Evolutionary conservation across 37 sponge, comb jelly and placozoan genomes (phyloP).

Genomic region (Eunapius fragilis): DNA sequence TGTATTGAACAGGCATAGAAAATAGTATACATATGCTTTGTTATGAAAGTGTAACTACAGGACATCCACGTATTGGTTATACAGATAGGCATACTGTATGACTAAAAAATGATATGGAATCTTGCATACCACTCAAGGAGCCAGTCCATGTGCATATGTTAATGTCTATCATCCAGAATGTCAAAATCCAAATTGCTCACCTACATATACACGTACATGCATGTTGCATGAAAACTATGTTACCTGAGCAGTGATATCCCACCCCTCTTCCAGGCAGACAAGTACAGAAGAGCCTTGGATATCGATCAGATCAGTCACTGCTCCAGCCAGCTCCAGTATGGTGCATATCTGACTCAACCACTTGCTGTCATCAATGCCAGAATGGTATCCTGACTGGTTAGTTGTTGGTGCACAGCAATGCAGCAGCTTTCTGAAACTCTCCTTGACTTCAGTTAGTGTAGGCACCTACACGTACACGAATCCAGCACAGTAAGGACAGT

Average conservation of each 20-base stretch:
- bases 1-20: neutral
- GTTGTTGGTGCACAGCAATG: constrained; percentile 72
- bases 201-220: neutral
- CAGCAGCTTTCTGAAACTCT: constrained; percentile 83
- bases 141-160: too few species aligned
- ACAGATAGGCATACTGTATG: too few species aligned
- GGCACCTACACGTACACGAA: too few species aligned
- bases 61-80: too few species aligned
- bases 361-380: constrained; percentile 70
- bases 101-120: too few species aligned
- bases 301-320: constrained; percentile 89
- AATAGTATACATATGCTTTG: neutral
- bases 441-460: constrained; percentile 26
- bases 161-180: neutral
- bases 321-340: constrained; percentile 83
- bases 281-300: constrained; percentile 89
- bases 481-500: too few species aligned
- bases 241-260: constrained; percentile 86
- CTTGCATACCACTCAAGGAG: too few species aligned
- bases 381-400: constrained; percentile 31
- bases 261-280: constrained; percentile 91
- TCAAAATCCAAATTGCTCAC: neutral
- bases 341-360: constrained; percentile 74
- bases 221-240: too few species aligned
- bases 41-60: too few species aligned